A percentile compares a stretch with the other conserved stretches of the same genome.
These are phyloP conservation scores for Oscheius sp. DNA, from an alignment of 2,888 invertebrate species.

Conservation along the genomic window DNA sequence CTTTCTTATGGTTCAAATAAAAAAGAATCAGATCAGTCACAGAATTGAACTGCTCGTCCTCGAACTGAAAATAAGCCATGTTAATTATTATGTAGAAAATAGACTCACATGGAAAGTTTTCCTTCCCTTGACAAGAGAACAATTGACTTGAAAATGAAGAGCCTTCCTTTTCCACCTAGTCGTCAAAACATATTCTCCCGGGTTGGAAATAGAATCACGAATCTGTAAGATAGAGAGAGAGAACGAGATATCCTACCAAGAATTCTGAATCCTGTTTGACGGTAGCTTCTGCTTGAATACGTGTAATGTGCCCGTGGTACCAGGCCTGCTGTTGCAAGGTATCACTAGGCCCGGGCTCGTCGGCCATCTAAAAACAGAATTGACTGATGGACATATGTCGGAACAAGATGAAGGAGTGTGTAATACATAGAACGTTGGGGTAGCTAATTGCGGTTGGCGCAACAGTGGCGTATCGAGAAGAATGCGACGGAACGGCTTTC, in stretches of 20 bases:
- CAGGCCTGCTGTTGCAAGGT: conserved; percentile 4
- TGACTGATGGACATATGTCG: conserved; percentile 16
- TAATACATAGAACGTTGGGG: background rate
- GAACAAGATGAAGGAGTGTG: conserved; percentile 9
- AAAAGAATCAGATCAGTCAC: conserved; percentile 24
- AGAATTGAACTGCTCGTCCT: conserved; percentile 25
- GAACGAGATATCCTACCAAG: background rate
- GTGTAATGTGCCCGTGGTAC: conserved; percentile 29
- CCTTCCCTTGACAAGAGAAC: conserved; percentile 31
- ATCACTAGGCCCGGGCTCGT: conserved; percentile 20
- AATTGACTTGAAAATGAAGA: conserved; percentile 42
- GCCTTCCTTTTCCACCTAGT: conserved; percentile 37
- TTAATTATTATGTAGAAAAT: background rate
- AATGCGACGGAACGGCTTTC: conserved; percentile 31
- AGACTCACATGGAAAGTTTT: conserved; percentile 34
- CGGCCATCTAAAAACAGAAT: conserved; percentile 21
- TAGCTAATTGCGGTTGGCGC: conserved; percentile 25
- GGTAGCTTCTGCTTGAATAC: conserved; percentile 20
- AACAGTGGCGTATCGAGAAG: conserved; percentile 26
- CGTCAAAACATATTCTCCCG: conserved; percentile 39
- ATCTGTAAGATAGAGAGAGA: conserved; percentile 16
- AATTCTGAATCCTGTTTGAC: conserved; percentile 29
- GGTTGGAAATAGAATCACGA: conserved; percentile 34
- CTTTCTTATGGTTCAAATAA: conserved; percentile 25
- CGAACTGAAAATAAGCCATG: conserved; percentile 20